Evolutionary conservation across 2,888 invertebrate species (phyloP), one percentile per base, ranked within the genome.

Genomic region (Hyposoter dolosus): DNA sequence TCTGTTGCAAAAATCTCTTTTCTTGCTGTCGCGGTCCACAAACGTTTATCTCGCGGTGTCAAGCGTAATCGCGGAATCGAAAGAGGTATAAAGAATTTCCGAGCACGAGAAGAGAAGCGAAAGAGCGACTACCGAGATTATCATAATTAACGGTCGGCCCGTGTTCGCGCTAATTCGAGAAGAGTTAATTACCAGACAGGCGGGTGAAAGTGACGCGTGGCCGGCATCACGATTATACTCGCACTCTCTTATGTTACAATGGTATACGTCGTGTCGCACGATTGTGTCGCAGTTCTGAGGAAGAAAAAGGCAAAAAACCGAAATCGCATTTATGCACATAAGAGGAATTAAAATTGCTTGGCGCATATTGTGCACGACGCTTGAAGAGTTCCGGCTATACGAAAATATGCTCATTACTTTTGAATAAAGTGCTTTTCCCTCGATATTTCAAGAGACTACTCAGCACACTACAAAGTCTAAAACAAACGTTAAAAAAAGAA

Each of bases 141-240:
- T 90, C 88, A 86, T 90, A 91, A 92, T 92, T 91, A 90, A 91
- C 85, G 88, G 88, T 90, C 85, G 84, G 79, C 86, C 87, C 84
- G 87, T 89, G 88, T 87, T 74, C 83, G 86, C 90, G 87, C 75
- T 89, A 88, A 89, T 88, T 88, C 82, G 84, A 85, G 83, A 82
- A 75, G 88, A 86, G 87, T 86, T 89, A 89, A 89, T 89, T 89
- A 88, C 87, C 84, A 76, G 76, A 63, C 63, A 77, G 87, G 65
- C 83, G 88, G 79, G 89, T 89, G 89, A 89, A 89, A 89, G 89
- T 87, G 87, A 87, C 89, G 89, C 87, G 88, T 88, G 87, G 87
- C 86, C 84, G 47, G 83, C 79, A 86, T 87, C 89, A 84, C 86
- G 87, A 88, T 88, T 88, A 35, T 40, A 63, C 84, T 86, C 79